Conservation (phyloP, 2,113 vertebrate genomes). For the Corythoichthys intestinalis region DNA sequence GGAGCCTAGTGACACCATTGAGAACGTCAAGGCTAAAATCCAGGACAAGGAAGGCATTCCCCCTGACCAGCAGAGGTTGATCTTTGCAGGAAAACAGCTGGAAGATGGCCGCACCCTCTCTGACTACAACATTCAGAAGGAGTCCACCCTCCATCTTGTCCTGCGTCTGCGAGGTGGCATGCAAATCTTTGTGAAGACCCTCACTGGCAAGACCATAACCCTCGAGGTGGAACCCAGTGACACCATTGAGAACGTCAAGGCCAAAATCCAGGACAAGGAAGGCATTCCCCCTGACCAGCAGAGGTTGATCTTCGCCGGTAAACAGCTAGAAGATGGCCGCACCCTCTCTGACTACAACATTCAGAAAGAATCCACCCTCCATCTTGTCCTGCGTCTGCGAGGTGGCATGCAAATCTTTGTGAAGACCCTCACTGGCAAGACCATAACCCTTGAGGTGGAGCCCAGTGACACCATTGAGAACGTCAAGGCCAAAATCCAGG, state of each 20-base stretch:
- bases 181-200: conserved; percentile 50
- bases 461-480: too few species aligned
- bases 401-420: too few species aligned
- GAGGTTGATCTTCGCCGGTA: conserved; percentile 53
- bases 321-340: conserved; percentile 49
- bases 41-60: conserved; percentile 1
- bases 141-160: conserved; percentile 4
- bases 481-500: conserved; percentile 31
- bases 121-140: not conserved
- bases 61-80: not conserved
- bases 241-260: conserved; percentile 47
- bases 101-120: not conserved
- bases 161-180: not conserved
- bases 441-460: too few species aligned
- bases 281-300: conserved; percentile 55
- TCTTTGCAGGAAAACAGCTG: not conserved
- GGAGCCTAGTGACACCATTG: not conserved
- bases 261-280: conserved; percentile 54
- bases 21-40: conserved; percentile 1
- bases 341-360: conserved; percentile 52
- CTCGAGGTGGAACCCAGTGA: conserved; percentile 38
- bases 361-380: conserved; percentile 50
- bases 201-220: conserved; percentile 55
- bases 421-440: not conserved
- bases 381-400: conserved; percentile 44